Conservation (phyloP, 23 tunicate genomes). For the Trididemnum nubilum region DNA sequence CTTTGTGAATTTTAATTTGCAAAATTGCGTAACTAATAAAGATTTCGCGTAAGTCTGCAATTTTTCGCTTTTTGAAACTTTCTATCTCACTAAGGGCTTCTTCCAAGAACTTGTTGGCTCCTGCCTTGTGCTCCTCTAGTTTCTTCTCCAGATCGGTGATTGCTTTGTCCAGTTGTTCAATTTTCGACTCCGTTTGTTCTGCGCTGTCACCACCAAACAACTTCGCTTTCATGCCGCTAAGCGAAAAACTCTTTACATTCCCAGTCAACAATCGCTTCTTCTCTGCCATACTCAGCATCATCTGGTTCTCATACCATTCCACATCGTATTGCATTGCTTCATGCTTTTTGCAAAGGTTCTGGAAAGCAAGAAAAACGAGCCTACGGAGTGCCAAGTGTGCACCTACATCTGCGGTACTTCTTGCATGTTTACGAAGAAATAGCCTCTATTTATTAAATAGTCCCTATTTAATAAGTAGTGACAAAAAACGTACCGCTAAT, state of each 20-base stretch:
- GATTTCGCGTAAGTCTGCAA: constrained; percentile 69
- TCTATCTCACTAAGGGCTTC: constrained; percentile 61
- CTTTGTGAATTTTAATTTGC: constrained; percentile 84
- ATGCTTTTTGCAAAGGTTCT: constrained; percentile 69
- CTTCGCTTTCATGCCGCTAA: constrained; percentile 71
- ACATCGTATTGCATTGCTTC: constrained; percentile 91
- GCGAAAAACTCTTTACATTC: constrained; percentile 53
- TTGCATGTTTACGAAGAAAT: too few relatives aligned
- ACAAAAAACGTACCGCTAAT: too few relatives aligned
- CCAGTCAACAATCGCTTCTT: constrained; percentile 71
- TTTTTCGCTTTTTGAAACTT: constrained; percentile 50
- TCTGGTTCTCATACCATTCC: constrained; percentile 75
- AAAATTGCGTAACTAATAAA: constrained; percentile 68
- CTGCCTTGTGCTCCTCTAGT: constrained; percentile 21
- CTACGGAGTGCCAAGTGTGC: neutral
- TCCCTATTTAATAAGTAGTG: too few relatives aligned
- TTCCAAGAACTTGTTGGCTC: constrained; percentile 50
- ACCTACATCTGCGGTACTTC: too few relatives aligned
- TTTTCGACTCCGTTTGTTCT: constrained; percentile 63
- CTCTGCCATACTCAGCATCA: constrained; percentile 40
- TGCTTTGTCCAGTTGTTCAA: constrained; percentile 64
- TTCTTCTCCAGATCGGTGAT: constrained; percentile 46
- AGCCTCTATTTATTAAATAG: too few relatives aligned
- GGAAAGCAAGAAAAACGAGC: constrained; percentile 11
- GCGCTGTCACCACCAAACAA: constrained; percentile 75